Percentiles rank a stretch among this genome's conserved stretches.
Conservation (phyloP, 2,888 invertebrate species). For the Andrena praecox region DNA sequence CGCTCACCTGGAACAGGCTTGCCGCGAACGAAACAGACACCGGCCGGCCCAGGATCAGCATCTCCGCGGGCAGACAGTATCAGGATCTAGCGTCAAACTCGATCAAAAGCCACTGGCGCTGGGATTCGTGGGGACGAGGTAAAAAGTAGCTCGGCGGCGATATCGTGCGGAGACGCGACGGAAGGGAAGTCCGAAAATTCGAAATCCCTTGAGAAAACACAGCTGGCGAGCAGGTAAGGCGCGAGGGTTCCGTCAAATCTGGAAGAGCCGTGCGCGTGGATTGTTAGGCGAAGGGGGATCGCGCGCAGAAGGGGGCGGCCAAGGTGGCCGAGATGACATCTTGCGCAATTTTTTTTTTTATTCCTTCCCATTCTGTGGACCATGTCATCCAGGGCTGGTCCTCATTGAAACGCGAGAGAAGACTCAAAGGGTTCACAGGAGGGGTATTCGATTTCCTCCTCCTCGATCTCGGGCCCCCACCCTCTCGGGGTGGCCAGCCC, state of each 20-base stretch:
- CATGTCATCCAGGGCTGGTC: conserved; percentile 34
- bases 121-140: conserved; percentile 54
- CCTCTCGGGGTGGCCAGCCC: neutral
- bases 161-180: conserved; percentile 14
- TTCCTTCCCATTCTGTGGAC: conserved; percentile 16
- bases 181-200: conserved; percentile 71
- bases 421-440: conserved; percentile 66
- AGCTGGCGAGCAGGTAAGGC: conserved; percentile 76
- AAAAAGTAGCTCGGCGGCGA: conserved; percentile 30
- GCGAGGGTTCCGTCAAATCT: conserved; percentile 66
- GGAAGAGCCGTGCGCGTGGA: conserved; percentile 47
- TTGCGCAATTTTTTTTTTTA: conserved; percentile 80
- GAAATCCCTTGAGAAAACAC: conserved; percentile 82
- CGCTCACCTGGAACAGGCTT: conserved; percentile 56
- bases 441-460: conserved; percentile 67
- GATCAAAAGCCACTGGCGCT: conserved; percentile 74
- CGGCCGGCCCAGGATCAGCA: conserved; percentile 74
- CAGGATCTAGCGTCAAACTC: conserved; percentile 83
- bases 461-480: conserved; percentile 27
- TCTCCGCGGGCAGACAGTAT: conserved; percentile 79
- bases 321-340: conserved; percentile 80
- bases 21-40: conserved; percentile 77
- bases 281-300: neutral
- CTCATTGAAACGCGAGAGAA: conserved; percentile 52
- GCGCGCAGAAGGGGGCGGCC: neutral